Percentiles rank a stretch among this genome's conserved stretches.
These are phyloP conservation scores for Thera obeliscata DNA, from an alignment of 2,888 invertebrate species.

Conservation along the genomic window DNA sequence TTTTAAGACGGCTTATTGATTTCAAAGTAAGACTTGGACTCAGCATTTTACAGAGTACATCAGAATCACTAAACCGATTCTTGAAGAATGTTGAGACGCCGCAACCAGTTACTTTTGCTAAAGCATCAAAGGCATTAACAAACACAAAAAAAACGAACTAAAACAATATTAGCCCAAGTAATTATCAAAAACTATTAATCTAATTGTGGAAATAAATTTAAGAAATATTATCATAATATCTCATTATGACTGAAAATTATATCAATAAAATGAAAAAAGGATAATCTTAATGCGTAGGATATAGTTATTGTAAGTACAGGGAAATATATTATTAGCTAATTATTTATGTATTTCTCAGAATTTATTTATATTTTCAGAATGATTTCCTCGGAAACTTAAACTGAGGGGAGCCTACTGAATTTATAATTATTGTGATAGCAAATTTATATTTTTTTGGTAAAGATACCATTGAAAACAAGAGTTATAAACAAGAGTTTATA, in stretches of 20 bases:
- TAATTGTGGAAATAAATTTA: constrained; percentile 17
- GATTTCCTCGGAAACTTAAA: constrained; percentile 66
- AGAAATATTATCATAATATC: constrained; percentile 26
- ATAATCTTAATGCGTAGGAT: constrained; percentile 7
- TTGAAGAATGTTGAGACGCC: constrained; percentile 83
- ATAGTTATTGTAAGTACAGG: constrained; percentile 41
- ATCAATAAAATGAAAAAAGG: not conserved
- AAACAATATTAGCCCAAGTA: not conserved
- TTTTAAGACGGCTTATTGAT: constrained; percentile 87
- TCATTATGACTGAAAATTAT: constrained; percentile 26
- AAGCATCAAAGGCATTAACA: constrained; percentile 52
- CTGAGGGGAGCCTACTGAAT: constrained; percentile 82
- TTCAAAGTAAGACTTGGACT: constrained; percentile 88
- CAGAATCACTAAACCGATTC: constrained; percentile 87
- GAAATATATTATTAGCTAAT: constrained; percentile 17
- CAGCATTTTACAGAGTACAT: constrained; percentile 87
- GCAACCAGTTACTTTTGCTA: constrained; percentile 41
- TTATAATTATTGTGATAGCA: constrained; percentile 65
- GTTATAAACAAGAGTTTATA: too few relatives aligned
- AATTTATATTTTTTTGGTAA: constrained; percentile 9
- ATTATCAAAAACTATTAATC: not conserved
- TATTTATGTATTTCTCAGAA: constrained; percentile 23
- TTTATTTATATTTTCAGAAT: constrained; percentile 76
- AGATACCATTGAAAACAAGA: too few relatives aligned
- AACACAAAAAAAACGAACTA: constrained; percentile 20